phyloP scores from a whole-genome alignment of 2,113 vertebrate species.

The Caretta caretta region DNA sequence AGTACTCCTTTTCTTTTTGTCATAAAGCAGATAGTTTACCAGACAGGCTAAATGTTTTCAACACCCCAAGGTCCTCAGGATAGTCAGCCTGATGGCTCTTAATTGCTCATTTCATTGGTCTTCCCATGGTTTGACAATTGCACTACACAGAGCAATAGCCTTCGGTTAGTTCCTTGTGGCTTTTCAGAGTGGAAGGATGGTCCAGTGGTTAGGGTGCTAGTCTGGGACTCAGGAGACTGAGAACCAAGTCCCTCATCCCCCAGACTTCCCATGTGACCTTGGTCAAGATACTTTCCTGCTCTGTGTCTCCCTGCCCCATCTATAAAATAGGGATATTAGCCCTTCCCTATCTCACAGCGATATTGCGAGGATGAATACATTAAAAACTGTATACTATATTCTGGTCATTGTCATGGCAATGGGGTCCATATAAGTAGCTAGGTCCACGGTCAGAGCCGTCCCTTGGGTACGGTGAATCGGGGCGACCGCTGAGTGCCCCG shows the following conservation, averaged over 20 bases:
- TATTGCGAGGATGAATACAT: neutral
- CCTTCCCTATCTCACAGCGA: neutral
- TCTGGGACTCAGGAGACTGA: neutral
- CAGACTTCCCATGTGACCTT: neutral
- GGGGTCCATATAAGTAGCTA: fast-evolving
- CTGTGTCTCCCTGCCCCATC: neutral
- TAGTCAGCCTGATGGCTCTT: neutral
- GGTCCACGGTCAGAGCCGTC: too few relatives aligned
- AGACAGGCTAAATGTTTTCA: neutral
- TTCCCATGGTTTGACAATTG: neutral
- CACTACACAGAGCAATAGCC: neutral
- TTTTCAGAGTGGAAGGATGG: neutral
- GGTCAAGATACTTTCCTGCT: neutral
- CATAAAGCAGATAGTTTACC: neutral
- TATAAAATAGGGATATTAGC: neutral
- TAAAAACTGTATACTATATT: neutral
- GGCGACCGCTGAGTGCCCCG: too few relatives aligned
- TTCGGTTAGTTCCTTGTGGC: neutral
- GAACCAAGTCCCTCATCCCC: neutral
- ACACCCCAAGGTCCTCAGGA: neutral
- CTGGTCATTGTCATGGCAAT: neutral
- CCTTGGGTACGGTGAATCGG: too few relatives aligned
- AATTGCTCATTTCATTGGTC: neutral
- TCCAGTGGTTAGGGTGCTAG: neutral
- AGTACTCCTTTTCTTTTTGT: too few relatives aligned